Conservation (phyloP, 1,140 invertebrate species). For the Meloidogyne hapla region DNA sequence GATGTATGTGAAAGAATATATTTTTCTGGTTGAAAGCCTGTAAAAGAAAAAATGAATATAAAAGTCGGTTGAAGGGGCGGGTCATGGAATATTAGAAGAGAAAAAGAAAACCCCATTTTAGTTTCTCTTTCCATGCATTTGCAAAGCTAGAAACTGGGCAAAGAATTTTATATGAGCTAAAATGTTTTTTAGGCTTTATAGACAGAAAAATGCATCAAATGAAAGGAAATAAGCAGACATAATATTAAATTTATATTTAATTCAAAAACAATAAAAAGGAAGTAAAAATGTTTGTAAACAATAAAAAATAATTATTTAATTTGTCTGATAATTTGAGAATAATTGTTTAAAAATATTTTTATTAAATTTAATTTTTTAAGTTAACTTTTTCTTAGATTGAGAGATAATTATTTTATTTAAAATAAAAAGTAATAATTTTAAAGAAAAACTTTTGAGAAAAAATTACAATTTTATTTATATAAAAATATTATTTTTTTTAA, state of each 20-base stretch:
- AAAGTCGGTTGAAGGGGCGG: neutral
- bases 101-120: neutral
- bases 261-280: too few species aligned
- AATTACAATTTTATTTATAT: neutral
- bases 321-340: too few species aligned
- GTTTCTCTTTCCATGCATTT: neutral
- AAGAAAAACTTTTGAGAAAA: too few species aligned
- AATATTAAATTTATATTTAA: too few species aligned
- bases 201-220: too few species aligned
- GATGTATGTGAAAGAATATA: neutral
- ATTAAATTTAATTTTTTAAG: too few species aligned
- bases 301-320: too few species aligned
- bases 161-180: neutral
- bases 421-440: too few species aligned
- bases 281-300: too few species aligned
- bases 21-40: neutral
- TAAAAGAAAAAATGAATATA: neutral
- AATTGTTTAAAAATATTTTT: too few species aligned
- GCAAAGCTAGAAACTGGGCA: neutral
- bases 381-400: too few species aligned
- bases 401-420: too few species aligned
- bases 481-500: neutral
- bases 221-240: neutral
- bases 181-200: neutral
- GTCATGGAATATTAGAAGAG: neutral